Evolutionary conservation across 2,113 vertebrate species (phyloP).

Genomic region (Bambusicola thoracicus): DNA sequence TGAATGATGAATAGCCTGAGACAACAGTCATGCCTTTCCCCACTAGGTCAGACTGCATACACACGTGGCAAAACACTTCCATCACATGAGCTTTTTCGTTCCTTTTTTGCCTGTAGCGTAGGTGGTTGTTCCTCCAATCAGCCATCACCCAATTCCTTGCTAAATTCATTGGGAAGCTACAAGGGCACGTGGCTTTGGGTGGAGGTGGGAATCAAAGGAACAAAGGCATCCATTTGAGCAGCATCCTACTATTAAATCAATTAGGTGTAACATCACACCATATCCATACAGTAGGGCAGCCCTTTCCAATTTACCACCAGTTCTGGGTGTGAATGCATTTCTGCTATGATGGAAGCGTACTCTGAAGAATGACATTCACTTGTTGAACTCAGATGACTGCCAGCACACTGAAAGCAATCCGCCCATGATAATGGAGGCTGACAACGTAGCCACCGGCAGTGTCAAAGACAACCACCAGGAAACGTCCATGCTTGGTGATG

Average conservation of each 20-base stretch:
- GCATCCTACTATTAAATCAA: conserved; percentile 62
- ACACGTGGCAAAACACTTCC: neutral
- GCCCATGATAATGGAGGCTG: neutral
- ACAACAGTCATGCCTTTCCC: neutral
- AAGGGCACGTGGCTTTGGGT: neutral
- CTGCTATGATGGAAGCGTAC: neutral
- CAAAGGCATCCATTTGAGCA: conserved; percentile 13
- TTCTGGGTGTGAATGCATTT: neutral
- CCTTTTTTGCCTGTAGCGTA: neutral
- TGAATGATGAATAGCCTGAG: neutral
- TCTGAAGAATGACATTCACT: neutral
- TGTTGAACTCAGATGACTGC: neutral
- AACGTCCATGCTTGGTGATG: neutral
- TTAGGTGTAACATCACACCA: neutral
- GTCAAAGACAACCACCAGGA: neutral
- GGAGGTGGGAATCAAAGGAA: conserved; percentile 33
- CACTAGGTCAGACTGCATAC: neutral
- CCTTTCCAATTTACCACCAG: neutral
- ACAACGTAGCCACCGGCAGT: neutral
- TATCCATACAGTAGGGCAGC: neutral
- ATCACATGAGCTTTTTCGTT: neutral
- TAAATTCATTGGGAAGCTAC: neutral
- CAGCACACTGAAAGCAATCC: neutral
- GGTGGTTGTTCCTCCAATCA: neutral
- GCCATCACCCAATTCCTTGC: neutral